phyloP scores from a whole-genome alignment of 2,113 vertebrate genomes.

The Tyto alba region DNA sequence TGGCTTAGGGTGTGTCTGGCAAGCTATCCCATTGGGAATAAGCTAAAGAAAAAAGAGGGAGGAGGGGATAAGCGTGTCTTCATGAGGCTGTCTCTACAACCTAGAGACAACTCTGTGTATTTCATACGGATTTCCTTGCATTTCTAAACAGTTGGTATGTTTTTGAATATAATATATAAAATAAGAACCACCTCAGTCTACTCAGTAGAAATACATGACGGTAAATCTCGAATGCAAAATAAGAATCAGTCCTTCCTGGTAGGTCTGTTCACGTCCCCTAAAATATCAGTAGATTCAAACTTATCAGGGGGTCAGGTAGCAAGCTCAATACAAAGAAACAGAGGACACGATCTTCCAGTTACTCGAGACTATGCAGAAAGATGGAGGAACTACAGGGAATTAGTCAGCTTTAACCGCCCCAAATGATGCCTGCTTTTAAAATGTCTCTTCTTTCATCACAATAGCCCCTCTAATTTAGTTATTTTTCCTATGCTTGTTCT shows the following conservation, averaged over 20 bases:
- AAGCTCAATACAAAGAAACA: background rate
- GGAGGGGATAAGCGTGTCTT: background rate
- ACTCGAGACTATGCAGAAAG: background rate
- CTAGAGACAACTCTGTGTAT: background rate
- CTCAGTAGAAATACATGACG: background rate
- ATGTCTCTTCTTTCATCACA: background rate
- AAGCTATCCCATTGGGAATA: background rate
- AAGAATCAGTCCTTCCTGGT: background rate
- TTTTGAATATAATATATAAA: background rate
- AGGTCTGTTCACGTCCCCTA: background rate
- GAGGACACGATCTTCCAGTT: background rate
- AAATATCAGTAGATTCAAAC: background rate
- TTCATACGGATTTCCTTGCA: background rate
- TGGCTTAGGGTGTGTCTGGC: background rate
- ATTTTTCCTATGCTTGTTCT: background rate
- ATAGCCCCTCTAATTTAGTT: background rate
- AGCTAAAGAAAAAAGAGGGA: background rate
- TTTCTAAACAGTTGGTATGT: background rate
- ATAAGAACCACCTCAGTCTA: background rate
- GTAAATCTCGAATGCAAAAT: background rate
- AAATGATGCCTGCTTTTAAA: background rate
- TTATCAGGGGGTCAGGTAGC: background rate
- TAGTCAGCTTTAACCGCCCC: background rate
- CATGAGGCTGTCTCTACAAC: background rate
- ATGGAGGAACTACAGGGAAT: background rate